Base-by-base conservation (phyloP, 2,113 vertebrate genomes). In the Ibidorhyncha struthersii region DNA sequence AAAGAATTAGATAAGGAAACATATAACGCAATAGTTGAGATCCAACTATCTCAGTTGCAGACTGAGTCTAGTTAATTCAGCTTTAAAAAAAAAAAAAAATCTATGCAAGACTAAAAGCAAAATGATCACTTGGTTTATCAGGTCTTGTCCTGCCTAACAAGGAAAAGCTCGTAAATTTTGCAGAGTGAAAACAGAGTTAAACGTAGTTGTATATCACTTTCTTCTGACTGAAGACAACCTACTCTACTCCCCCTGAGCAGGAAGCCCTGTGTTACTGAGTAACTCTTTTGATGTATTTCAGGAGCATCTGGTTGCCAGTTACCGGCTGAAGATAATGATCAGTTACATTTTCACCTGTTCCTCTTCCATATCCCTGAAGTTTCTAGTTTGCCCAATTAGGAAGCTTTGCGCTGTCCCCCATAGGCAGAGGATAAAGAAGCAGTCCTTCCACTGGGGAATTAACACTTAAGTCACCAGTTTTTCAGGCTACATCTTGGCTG, bases 261-360 rank as follows among this genome's bases (percentile, higher is more conserved):
- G 36, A 55, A 86, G 72, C 67, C 43, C 69, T 19, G 43, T 32
- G 40, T 56, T 89, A 18, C 80, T 69, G 77, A 52, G 30, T 30
- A 70, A 89, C 34, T 73, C 72, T 82, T 92, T 90, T 96, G 82
- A 95, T 88, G 86, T 93, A 63, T 86, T 95, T 94, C 91, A 92
- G 92, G 92, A 98, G 97, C 90, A 93, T 97, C 97, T 94, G 93
- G 89, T 96, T 97, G 95, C 96, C 96, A 76, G 97, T 95, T 94
- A 88, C 88, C 86, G 96, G 89, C 93, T 97, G 96, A 94, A 96
- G 94, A 96, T 98, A 98, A 98, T 98, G 97, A 98, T 96, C 70
- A 22, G 94, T 97, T 97, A 78, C 55, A 83, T 95, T 98, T 97
- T 98, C 92, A 98, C 97, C 95, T 97, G 94, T 83, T 97, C 76